Conservation (phyloP, 2,113 vertebrate species). For the Scomber japonicus region DNA sequence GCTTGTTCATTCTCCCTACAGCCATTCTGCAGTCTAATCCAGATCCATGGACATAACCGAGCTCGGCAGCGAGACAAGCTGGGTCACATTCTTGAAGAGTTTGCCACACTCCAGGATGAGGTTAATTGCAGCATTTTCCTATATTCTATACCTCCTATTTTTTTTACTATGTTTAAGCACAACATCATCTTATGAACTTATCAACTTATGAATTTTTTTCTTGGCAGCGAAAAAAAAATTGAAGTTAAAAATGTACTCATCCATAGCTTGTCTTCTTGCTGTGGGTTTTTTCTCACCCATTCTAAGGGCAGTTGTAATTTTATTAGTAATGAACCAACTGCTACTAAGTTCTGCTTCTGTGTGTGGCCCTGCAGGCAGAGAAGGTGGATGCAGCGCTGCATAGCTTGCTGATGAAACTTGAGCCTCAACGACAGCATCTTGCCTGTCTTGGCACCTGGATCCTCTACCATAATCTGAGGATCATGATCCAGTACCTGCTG, state of each 20-base stretch:
- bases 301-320: neutral
- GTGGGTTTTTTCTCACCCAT: neutral
- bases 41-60: constrained; percentile 98
- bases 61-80: constrained; percentile 98
- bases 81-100: constrained; percentile 98
- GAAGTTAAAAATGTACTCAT: neutral
- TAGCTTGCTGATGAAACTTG: constrained; percentile 95
- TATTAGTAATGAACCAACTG: neutral
- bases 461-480: constrained; percentile 97
- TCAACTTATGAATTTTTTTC: neutral
- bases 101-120: constrained; percentile 98
- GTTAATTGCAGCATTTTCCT: constrained; percentile 74
- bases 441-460: constrained; percentile 98
- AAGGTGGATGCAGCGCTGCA: constrained; percentile 98
- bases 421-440: constrained; percentile 96
- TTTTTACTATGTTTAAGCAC: neutral
- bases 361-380: constrained; percentile 88
- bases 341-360: constrained; percentile 49
- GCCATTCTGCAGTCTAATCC: constrained; percentile 98
- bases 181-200: neutral
- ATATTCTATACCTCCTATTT: neutral
- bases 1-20: constrained; percentile 71
- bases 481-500: constrained; percentile 99
- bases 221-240: neutral
- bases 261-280: neutral